Evolutionary conservation across 2,797 vertebrate species (phyloP).

Genomic region (Loriculus beryllinus): DNA sequence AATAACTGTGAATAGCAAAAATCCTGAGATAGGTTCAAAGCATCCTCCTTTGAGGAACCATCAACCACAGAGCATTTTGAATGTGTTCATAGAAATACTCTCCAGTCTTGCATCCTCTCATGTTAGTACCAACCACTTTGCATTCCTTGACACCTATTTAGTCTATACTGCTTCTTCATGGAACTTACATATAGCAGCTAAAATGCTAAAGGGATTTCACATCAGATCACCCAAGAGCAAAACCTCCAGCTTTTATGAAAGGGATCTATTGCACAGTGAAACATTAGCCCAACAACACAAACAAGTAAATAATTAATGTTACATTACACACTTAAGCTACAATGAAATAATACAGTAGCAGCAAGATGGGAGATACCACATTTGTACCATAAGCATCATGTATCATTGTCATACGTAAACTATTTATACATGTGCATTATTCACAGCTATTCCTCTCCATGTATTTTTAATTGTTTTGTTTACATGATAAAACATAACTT

Average conservation of each 20-base stretch:
- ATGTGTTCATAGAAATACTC: not conserved
- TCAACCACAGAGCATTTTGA: not conserved
- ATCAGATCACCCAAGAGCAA: not conserved
- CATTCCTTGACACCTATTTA: not conserved
- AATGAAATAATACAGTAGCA: not conserved
- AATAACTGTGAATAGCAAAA: not conserved
- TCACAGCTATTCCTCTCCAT: not conserved
- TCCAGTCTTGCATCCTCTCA: not conserved
- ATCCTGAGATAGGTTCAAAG: not conserved
- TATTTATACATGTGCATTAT: not conserved
- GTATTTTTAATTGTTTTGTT: slow-evolving; percentile 54
- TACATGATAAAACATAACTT: slow-evolving; percentile 8
- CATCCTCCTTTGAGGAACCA: not conserved
- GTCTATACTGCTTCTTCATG: not conserved
- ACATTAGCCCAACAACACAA: not conserved
- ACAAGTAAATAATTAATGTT: slow-evolving; percentile 7
- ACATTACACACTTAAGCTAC: not conserved
- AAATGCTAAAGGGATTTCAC: not conserved
- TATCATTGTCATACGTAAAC: not conserved
- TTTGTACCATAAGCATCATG: not conserved
- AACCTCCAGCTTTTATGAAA: not conserved
- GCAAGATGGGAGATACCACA: not conserved
- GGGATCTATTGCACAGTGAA: not conserved
- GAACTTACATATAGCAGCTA: not conserved
- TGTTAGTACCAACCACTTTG: not conserved